Evolutionary conservation across 2,113 vertebrate species (phyloP).

Genomic region (Abramis brama): DNA sequence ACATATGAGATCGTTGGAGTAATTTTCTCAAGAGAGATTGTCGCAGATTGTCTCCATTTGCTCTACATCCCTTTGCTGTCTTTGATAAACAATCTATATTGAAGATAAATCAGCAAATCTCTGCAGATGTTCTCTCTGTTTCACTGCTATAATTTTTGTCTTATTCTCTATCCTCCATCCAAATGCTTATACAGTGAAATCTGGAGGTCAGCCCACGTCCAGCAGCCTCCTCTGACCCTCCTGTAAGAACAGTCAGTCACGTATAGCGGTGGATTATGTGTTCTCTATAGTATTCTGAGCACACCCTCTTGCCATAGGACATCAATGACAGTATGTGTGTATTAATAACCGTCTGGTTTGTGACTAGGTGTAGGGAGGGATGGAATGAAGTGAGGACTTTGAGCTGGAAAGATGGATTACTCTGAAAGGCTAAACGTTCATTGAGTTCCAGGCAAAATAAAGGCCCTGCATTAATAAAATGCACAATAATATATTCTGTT

Average conservation of each 20-base stretch:
- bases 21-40: no score
- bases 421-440: background rate
- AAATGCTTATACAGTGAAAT: background rate
- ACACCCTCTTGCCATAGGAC: background rate
- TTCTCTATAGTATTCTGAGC: background rate
- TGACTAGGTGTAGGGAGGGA: slow-evolving; percentile 3
- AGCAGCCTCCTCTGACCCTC: background rate
- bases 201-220: background rate
- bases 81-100: background rate
- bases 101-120: background rate
- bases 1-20: no score
- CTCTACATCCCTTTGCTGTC: no score
- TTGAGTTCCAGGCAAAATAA: background rate
- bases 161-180: background rate
- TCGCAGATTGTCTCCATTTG: no score
- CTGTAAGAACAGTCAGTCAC: slow-evolving; percentile 7
- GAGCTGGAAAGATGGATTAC: slow-evolving; percentile 10
- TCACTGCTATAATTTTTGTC: background rate
- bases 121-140: no score
- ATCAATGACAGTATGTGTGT: background rate
- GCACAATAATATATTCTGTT: background rate
- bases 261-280: background rate
- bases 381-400: slow-evolving; percentile 4
- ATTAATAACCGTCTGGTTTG: slow-evolving; percentile 26
- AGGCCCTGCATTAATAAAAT: background rate